A percentile compares a stretch with the other conserved stretches of the same genome.
Conservation (phyloP, 2,113 vertebrate species). For the Thunnus thynnus region DNA sequence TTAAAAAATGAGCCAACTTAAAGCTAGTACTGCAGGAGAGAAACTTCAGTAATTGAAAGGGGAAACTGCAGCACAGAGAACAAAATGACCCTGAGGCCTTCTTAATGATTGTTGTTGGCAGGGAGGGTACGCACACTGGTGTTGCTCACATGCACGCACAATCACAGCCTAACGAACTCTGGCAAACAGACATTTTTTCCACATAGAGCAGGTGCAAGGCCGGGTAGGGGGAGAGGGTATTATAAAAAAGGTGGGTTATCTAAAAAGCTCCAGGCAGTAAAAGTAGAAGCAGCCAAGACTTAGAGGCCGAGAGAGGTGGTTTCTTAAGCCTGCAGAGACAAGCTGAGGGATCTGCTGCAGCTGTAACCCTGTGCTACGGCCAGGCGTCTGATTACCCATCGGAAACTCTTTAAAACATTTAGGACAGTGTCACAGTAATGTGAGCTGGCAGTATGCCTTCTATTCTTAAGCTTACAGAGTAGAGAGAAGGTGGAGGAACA, state of each 20-base stretch:
- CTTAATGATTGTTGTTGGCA: constrained; percentile 42
- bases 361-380: constrained; percentile 30
- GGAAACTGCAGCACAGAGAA: constrained; percentile 35
- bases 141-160: constrained; percentile 33
- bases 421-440: constrained; percentile 66
- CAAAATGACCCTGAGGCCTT: constrained; percentile 40
- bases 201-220: constrained; percentile 39
- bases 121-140: constrained; percentile 12
- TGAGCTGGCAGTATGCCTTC: constrained; percentile 56
- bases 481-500: constrained; percentile 4
- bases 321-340: constrained; percentile 36
- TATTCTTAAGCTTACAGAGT: constrained; percentile 8
- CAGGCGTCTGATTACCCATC: constrained; percentile 74
- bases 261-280: constrained; percentile 59
- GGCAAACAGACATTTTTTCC: constrained; percentile 45
- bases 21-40: constrained; percentile 8
- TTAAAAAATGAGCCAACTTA: constrained; percentile 22
- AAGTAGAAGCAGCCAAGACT: constrained; percentile 29
- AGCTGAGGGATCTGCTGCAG: constrained; percentile 24
- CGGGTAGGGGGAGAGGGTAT: constrained; percentile 28
- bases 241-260: constrained; percentile 62
- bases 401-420: constrained; percentile 86
- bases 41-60: constrained; percentile 39
- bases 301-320: constrained; percentile 8
- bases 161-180: constrained; percentile 19